Conservation (phyloP, 2,113 vertebrate genomes). For the Catharus minimus region DNA sequence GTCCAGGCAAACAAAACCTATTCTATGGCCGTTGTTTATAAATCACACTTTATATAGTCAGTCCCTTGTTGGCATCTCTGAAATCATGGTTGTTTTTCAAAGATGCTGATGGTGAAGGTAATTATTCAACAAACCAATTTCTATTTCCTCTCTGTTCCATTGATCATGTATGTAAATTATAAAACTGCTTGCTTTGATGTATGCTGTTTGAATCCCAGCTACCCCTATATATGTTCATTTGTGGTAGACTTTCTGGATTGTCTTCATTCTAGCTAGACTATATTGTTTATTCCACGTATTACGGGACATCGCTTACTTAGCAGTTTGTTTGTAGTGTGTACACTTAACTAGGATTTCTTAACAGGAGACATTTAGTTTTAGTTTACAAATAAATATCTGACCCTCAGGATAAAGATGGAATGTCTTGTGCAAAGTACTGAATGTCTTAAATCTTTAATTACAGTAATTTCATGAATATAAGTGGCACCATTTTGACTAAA, state of each 20-base stretch:
- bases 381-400: not conserved
- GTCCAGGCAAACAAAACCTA: slow-evolving; percentile 32
- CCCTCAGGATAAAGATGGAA: not conserved
- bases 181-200: not conserved
- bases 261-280: not conserved
- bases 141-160: not conserved
- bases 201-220: not conserved
- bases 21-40: slow-evolving; percentile 1
- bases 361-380: not conserved
- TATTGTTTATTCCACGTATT: not conserved
- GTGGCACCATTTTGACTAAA: too few species aligned
- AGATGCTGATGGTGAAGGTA: not conserved
- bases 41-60: not conserved
- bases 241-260: not conserved
- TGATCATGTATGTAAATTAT: not conserved
- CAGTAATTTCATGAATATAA: too few species aligned
- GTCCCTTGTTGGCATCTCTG: not conserved
- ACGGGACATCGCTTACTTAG: not conserved
- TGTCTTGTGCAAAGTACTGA: not conserved
- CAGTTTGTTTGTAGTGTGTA: not conserved
- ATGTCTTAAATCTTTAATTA: not conserved
- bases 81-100: not conserved
- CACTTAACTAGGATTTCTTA: not conserved
- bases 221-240: not conserved
- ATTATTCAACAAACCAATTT: not conserved